Conservation (phyloP, 2,888 invertebrate species). For the Tenthredo amoena region DNA sequence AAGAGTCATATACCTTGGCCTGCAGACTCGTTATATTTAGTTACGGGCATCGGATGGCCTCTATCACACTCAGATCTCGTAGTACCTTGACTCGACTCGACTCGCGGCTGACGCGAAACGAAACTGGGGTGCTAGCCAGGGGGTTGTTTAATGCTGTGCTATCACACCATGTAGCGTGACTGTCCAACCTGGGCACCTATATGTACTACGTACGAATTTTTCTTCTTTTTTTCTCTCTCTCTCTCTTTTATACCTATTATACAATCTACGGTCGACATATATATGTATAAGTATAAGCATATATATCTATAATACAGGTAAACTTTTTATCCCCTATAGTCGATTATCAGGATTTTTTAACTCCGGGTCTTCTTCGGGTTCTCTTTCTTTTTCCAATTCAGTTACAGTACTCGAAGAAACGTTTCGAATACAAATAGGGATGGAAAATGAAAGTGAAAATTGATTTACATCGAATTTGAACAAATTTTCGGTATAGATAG, state of each 20-base stretch:
- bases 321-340: not conserved
- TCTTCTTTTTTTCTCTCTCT: not conserved
- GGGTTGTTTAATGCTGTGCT: constrained; percentile 65
- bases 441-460: not conserved
- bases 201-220: not conserved
- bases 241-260: not conserved
- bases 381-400: not conserved
- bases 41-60: constrained; percentile 48
- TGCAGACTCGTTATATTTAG: constrained; percentile 46
- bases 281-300: not conserved
- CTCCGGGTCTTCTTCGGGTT: not conserved
- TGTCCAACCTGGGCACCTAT: constrained; percentile 50
- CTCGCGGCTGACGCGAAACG: constrained; percentile 21
- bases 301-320: not conserved
- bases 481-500: not conserved
- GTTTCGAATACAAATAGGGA: no score
- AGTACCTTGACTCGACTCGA: constrained; percentile 10
- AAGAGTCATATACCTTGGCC: constrained; percentile 35
- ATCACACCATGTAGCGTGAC: constrained; percentile 71
- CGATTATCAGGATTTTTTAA: no score
- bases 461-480: not conserved
- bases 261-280: not conserved
- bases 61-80: constrained; percentile 47
- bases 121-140: constrained; percentile 47
- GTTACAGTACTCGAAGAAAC: not conserved